These are phyloP conservation scores for Aselliscus stoliczkanus DNA, from an alignment of 2,797 vertebrate species.

Conservation along the genomic window DNA sequence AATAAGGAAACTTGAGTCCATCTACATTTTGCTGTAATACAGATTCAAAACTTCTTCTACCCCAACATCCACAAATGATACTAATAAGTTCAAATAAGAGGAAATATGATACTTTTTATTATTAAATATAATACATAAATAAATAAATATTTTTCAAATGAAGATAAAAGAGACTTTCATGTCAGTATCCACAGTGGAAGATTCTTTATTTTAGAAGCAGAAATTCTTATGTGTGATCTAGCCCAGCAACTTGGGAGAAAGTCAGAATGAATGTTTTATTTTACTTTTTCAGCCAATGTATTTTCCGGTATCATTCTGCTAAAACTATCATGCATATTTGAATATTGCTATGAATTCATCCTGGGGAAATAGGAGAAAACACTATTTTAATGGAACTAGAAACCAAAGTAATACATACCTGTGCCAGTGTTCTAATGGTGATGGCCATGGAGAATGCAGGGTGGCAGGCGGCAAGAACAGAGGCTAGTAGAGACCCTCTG, in stretches of 20 bases:
- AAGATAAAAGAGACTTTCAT: background rate
- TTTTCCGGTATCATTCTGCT: slow-evolving; percentile 2
- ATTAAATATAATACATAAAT: background rate
- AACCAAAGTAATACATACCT: background rate
- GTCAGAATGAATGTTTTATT: slow-evolving; percentile 17
- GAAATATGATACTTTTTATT: background rate
- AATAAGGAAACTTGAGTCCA: background rate
- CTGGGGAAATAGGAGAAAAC: background rate
- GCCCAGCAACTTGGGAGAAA: background rate
- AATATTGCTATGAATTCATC: background rate
- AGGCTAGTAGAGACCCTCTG: background rate
- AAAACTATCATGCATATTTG: background rate
- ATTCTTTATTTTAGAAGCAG: background rate
- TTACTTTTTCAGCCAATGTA: background rate
- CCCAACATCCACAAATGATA: background rate
- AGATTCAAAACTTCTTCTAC: background rate
- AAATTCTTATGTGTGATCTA: background rate
- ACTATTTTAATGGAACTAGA: slow-evolving; percentile 40
- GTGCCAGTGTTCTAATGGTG: background rate
- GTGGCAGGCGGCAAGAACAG: background rate
- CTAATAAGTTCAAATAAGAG: background rate
- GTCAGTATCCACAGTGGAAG: background rate
- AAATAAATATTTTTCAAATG: background rate
- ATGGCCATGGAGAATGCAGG: background rate
- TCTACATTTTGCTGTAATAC: background rate